phyloP scores from a whole-genome alignment of 2,113 vertebrate species.

The Indicator maculatus region DNA sequence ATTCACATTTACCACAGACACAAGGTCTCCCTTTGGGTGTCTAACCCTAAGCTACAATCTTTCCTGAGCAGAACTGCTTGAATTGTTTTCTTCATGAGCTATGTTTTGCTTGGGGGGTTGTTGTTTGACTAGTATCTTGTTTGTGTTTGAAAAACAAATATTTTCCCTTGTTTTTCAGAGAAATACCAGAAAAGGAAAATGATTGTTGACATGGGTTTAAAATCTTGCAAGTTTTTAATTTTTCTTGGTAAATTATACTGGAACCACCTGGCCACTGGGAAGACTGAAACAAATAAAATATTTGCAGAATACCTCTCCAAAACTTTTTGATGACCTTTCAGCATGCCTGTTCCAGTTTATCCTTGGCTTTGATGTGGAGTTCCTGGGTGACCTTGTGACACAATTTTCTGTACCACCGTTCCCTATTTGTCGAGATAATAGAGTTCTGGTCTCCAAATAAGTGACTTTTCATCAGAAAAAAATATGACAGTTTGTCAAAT shows the following conservation, averaged over 20 bases:
- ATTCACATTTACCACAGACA: not conserved
- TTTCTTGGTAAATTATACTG: not conserved
- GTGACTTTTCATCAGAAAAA: constrained; percentile 3
- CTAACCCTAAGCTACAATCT: not conserved
- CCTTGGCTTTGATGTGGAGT: not conserved
- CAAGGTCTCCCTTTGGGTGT: not conserved
- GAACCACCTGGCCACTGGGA: not conserved
- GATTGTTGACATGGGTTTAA: not conserved
- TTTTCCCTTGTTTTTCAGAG: not conserved
- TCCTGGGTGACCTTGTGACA: not conserved
- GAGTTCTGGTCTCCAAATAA: constrained; percentile 18
- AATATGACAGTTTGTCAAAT: not conserved
- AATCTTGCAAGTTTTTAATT: not conserved
- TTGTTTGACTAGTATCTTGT: not conserved
- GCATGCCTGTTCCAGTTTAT: not conserved
- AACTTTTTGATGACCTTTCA: not conserved
- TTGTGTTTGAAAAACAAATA: not conserved
- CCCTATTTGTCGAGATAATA: not conserved
- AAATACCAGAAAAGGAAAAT: not conserved
- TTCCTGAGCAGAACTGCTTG: not conserved
- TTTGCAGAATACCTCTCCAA: not conserved
- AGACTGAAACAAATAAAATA: not conserved
- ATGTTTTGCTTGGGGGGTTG: not conserved
- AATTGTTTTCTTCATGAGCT: not conserved
- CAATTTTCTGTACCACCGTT: not conserved